Evolutionary conservation across 2,113 vertebrate genomes (phyloP).

Genomic region (Ondatra zibethicus): DNA sequence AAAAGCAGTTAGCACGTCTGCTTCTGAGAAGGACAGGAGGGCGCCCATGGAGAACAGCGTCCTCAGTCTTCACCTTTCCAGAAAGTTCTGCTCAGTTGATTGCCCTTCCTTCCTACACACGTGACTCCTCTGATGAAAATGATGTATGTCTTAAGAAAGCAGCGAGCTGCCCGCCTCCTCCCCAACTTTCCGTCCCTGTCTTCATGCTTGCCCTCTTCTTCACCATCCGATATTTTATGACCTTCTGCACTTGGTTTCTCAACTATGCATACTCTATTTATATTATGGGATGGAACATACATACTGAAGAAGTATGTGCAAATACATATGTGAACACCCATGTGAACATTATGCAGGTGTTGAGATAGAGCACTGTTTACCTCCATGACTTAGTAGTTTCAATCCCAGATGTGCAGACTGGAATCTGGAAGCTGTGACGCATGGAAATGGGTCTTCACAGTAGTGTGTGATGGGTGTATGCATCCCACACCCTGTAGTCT

Average conservation of each 20-base stretch:
- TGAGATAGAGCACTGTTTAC: neutral
- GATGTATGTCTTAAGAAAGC: neutral
- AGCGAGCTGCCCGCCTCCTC: neutral
- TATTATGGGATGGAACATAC: neutral
- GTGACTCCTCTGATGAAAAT: neutral
- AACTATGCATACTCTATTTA: neutral
- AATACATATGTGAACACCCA: neutral
- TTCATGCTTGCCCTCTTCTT: neutral
- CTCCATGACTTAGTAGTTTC: neutral
- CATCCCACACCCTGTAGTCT: neutral
- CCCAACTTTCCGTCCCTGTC: neutral
- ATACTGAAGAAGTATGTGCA: neutral
- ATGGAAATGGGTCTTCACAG: neutral
- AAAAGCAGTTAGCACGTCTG: neutral
- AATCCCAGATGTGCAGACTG: neutral
- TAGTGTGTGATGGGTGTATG: neutral
- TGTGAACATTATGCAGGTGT: neutral
- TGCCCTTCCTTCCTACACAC: neutral
- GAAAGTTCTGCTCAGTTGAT: neutral
- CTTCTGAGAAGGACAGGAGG: neutral
- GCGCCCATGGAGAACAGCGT: neutral
- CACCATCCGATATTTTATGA: neutral
- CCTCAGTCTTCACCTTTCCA: neutral
- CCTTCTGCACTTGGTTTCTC: neutral
- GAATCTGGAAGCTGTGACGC: neutral